Percentiles rank a stretch among this genome's conserved stretches.
These are phyloP conservation scores for Drosophila arawakana DNA, from an alignment of 1,140 invertebrate species.

Conservation along the genomic window DNA sequence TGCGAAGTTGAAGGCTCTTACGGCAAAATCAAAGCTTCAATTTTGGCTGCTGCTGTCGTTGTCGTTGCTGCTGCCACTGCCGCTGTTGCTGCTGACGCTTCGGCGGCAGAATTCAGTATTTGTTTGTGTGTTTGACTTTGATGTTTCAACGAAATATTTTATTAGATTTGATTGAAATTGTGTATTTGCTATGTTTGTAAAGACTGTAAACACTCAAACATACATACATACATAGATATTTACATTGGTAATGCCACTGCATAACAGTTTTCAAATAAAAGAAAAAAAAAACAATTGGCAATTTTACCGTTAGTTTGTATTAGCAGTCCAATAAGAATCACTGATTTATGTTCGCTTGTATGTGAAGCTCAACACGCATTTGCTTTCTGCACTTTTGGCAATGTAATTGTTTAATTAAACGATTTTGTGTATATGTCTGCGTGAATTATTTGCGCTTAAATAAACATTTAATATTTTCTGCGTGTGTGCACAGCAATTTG, in stretches of 20 bases:
- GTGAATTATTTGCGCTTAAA: conserved; percentile 72
- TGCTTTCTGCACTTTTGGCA: conserved; percentile 41
- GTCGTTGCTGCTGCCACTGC: conserved; percentile 13
- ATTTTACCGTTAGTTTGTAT: conserved; percentile 22
- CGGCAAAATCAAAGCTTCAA: conserved; percentile 45
- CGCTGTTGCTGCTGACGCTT: conserved; percentile 6
- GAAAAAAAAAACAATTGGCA: conserved; percentile 9
- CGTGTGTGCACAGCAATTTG: conserved; percentile 60
- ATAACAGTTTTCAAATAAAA: conserved; percentile 7
- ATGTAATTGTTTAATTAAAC: conserved; percentile 74
- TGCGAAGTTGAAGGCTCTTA: conserved; percentile 31
- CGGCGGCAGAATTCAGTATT: conserved; percentile 22
- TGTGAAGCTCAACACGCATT: conserved; percentile 19
- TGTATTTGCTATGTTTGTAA: conserved; percentile 39
- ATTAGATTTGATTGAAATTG: conserved; percentile 67
- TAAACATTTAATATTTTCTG: conserved; percentile 67
- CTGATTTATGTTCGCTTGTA: conserved; percentile 47
- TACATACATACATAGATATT: conserved; percentile 16
- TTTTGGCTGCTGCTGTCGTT: conserved; percentile 28
- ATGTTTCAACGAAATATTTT: conserved; percentile 62
- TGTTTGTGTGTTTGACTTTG: conserved; percentile 48
- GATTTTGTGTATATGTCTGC: conserved; percentile 10
- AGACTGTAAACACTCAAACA: conserved; percentile 1
- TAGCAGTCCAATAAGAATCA: conserved; percentile 43
- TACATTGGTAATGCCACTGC: neutral